phyloP scores from a whole-genome alignment of 1,140 invertebrate genomes.

The Pogonomyrmex barbatus region DNA sequence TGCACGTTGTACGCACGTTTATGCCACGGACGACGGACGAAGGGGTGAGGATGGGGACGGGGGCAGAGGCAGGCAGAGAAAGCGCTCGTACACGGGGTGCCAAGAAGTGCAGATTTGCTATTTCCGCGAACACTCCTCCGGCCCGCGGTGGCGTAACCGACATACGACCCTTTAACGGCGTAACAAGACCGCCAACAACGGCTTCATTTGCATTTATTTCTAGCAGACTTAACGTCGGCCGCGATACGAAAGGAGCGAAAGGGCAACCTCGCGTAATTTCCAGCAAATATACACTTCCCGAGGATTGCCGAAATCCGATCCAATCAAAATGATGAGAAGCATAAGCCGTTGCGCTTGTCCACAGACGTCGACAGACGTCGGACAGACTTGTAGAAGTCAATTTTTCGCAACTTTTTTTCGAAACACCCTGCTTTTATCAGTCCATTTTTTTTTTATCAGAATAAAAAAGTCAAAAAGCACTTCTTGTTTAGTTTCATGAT shows the following conservation, averaged over 20 bases:
- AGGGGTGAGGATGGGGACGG: neutral
- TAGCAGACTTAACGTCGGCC: constrained; percentile 51
- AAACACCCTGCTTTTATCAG: neutral
- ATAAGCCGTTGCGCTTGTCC: constrained; percentile 23
- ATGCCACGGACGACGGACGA: constrained; percentile 4
- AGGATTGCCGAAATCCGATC: constrained; percentile 48
- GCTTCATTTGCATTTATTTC: constrained; percentile 79
- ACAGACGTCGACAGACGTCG: neutral
- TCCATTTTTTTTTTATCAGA: neutral
- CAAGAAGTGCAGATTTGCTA: constrained; percentile 70
- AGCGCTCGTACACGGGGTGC: neutral
- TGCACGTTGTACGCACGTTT: constrained; percentile 44
- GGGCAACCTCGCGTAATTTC: constrained; percentile 24
- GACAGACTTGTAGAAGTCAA: neutral
- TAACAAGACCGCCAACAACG: constrained; percentile 74
- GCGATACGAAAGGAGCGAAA: constrained; percentile 20
- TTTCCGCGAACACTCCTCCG: constrained; percentile 55
- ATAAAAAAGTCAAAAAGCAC: neutral
- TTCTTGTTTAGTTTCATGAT: neutral
- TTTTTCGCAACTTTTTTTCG: neutral
- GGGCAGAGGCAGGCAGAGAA: neutral
- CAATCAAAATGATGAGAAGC: constrained; percentile 17
- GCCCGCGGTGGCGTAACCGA: constrained; percentile 61
- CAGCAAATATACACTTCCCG: constrained; percentile 41
- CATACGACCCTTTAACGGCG: constrained; percentile 71